Conservation (phyloP, 2,888 invertebrate species). For the Aspidiotus destructor region DNA sequence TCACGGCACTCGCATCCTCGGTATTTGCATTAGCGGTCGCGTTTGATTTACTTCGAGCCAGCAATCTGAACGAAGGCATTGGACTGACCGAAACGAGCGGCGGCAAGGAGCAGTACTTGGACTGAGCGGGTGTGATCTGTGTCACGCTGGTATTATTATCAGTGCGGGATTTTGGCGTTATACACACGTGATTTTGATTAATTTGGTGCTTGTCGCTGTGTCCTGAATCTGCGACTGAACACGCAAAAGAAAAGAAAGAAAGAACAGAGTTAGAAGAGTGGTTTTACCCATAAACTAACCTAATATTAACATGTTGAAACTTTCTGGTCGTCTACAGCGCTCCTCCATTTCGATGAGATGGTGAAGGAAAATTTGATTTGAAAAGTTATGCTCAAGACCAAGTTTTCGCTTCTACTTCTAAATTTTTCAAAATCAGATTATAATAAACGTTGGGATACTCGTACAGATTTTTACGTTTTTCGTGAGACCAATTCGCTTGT, state of each 20-base stretch:
- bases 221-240: conserved; percentile 22
- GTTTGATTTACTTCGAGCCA: conserved; percentile 45
- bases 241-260: too few species aligned
- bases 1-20: conserved; percentile 39
- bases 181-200: conserved; percentile 19
- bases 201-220: conserved; percentile 28
- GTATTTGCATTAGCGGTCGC: conserved; percentile 42
- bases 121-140: conserved; percentile 20
- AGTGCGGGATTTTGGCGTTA: not conserved
- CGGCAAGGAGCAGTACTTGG: conserved; percentile 46
- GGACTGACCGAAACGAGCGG: conserved; percentile 52
- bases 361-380: too few species aligned
- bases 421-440: conserved; percentile 17
- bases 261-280: conserved; percentile 9
- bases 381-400: too few species aligned
- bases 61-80: conserved; percentile 44
- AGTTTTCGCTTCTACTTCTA: conserved; percentile 12
- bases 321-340: too few species aligned
- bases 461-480: conserved; percentile 22
- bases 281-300: not conserved
- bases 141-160: conserved; percentile 25
- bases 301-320: too few species aligned
- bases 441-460: conserved; percentile 19
- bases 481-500: not conserved
- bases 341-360: too few species aligned